Conservation (phyloP, 1,140 invertebrate genomes). For the Psix sp. region DNA sequence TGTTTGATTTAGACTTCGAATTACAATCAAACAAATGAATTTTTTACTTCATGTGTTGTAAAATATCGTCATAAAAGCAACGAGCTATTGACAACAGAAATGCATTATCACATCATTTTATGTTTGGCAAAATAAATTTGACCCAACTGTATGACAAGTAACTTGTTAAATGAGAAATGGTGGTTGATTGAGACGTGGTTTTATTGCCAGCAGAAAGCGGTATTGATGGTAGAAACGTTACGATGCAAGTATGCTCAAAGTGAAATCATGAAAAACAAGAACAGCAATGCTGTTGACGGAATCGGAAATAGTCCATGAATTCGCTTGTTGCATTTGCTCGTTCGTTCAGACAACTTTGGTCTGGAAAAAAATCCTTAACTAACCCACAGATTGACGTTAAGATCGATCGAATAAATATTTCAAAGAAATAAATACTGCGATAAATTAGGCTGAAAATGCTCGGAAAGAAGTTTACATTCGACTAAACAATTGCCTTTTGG, state of each 20-base stretch:
- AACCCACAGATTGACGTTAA: too few species aligned
- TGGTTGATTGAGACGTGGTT: slow-evolving; percentile 31
- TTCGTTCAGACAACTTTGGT: slow-evolving; percentile 21
- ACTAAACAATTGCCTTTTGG: slow-evolving; percentile 50
- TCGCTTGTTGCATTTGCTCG: slow-evolving; percentile 30
- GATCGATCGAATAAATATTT: too few species aligned
- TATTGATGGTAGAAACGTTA: slow-evolving; percentile 43
- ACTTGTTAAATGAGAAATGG: slow-evolving; percentile 27
- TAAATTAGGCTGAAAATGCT: too few species aligned
- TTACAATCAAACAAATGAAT: too few species aligned
- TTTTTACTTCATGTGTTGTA: too few species aligned
- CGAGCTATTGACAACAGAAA: too few species aligned
- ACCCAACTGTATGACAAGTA: slow-evolving; percentile 34
- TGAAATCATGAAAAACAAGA: slow-evolving; percentile 33
- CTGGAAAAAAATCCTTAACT: slow-evolving; percentile 31
- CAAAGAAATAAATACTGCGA: not conserved
- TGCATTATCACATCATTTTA: too few species aligned
- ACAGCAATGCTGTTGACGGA: slow-evolving; percentile 16
- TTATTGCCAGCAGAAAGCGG: slow-evolving; percentile 23
- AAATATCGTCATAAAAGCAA: too few species aligned
- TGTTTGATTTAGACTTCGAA: too few species aligned
- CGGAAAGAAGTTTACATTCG: too few species aligned
- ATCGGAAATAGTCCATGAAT: slow-evolving; percentile 41
- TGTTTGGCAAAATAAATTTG: too few species aligned
- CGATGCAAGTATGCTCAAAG: slow-evolving; percentile 19